Conservation (phyloP, 1,140 invertebrate species). For the Ceratina japonica region DNA sequence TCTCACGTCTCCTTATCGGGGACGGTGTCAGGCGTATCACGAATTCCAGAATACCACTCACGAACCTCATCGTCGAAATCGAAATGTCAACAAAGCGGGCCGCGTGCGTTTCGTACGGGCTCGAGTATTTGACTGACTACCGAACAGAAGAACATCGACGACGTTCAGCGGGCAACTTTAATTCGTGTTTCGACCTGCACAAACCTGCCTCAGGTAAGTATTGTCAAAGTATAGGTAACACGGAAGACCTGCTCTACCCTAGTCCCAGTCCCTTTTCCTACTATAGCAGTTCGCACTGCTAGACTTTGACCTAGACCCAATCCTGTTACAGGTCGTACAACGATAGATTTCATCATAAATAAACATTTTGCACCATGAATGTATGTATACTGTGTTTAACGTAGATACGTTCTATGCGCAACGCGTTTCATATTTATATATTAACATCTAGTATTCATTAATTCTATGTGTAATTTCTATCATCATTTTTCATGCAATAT, state of each 20-base stretch:
- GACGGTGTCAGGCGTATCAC: conserved; percentile 45
- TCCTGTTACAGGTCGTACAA: too few species aligned
- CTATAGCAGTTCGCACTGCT: too few species aligned
- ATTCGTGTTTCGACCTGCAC: conserved; percentile 25
- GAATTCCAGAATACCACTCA: conserved; percentile 7
- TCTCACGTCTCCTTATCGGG: conserved; percentile 18
- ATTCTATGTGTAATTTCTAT: too few species aligned
- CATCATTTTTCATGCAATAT: too few species aligned
- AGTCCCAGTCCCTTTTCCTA: neutral
- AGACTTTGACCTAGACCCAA: too few species aligned
- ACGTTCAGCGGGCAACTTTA: conserved; percentile 21
- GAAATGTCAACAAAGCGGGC: neutral
- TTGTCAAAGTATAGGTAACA: neutral
- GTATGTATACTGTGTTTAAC: too few species aligned
- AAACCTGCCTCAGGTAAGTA: conserved; percentile 32
- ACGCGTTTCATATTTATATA: too few species aligned
- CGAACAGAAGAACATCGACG: conserved; percentile 18
- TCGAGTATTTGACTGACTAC: conserved; percentile 30
- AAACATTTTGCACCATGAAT: too few species aligned
- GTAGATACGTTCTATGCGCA: too few species aligned
- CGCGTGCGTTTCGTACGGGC: neutral
- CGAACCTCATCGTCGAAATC: conserved; percentile 14
- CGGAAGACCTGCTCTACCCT: neutral
- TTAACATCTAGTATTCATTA: too few species aligned
- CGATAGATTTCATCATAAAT: too few species aligned